These are phyloP conservation scores for Heliconius ethilla DNA, from an alignment of 2,888 invertebrate species.

Conservation along the genomic window DNA sequence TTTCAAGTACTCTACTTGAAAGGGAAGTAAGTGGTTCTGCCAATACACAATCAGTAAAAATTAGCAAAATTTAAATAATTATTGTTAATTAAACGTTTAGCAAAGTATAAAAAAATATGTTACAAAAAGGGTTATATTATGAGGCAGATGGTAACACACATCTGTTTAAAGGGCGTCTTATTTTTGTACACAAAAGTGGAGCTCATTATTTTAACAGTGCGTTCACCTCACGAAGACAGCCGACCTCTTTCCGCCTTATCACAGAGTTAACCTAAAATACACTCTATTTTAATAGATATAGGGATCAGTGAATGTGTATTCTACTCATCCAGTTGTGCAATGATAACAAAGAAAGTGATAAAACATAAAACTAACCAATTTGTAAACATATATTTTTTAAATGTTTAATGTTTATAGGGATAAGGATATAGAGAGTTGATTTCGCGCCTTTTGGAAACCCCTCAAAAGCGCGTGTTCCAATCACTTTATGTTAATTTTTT, in stretches of 20 bases:
- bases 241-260: conserved; percentile 38
- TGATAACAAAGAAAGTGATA: conserved; percentile 15
- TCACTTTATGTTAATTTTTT: too few species aligned
- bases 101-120: background rate
- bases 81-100: background rate
- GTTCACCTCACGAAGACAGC: conserved; percentile 41
- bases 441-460: too few species aligned
- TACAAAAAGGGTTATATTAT: background rate
- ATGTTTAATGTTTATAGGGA: too few species aligned
- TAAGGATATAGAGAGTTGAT: too few species aligned
- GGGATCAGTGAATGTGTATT: background rate
- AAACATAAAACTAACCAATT: conserved; percentile 15
- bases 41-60: too few species aligned
- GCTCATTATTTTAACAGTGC: conserved; percentile 41
- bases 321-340: background rate
- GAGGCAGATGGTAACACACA: conserved; percentile 3
- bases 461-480: too few species aligned
- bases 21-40: too few species aligned
- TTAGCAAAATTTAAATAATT: too few species aligned
- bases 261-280: conserved; percentile 7
- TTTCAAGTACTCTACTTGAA: background rate
- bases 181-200: conserved; percentile 32
- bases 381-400: background rate
- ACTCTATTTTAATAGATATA: conserved; percentile 3
- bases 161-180: conserved; percentile 25